Percentiles rank a stretch among this genome's conserved stretches.
Evolutionary conservation across 2,113 vertebrate species (phyloP).

Genomic region (Lontra canadensis): DNA sequence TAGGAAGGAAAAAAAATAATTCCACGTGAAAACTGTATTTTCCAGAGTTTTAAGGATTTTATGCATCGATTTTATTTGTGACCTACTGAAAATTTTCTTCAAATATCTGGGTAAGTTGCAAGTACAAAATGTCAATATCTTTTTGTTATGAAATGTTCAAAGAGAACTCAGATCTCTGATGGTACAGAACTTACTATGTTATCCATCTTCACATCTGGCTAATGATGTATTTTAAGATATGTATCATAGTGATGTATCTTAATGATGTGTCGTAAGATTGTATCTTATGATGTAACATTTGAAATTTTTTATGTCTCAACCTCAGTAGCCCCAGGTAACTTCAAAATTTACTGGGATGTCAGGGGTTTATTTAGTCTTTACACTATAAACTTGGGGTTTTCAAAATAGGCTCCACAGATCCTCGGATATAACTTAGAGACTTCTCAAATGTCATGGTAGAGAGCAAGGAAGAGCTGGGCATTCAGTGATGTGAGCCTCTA

Average conservation of each 20-base stretch:
- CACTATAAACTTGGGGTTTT: neutral
- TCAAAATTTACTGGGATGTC: neutral
- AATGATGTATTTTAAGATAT: too few relatives aligned
- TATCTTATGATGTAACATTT: neutral
- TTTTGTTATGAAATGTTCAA: neutral
- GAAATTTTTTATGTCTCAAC: neutral
- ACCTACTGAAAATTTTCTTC: neutral
- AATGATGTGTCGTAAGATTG: neutral
- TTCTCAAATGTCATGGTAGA: neutral
- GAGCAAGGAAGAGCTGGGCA: neutral
- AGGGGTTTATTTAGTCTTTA: neutral
- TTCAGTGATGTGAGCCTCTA: neutral
- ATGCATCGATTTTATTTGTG: neutral
- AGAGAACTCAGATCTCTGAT: too few relatives aligned
- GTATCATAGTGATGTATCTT: too few relatives aligned
- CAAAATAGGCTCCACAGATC: neutral
- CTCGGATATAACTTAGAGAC: neutral
- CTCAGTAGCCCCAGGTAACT: neutral
- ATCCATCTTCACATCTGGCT: neutral
- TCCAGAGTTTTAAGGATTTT: neutral
- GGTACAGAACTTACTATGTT: neutral
- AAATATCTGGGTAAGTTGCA: neutral
- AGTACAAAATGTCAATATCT: neutral
- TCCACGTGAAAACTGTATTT: neutral
- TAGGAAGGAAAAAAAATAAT: neutral